Percentiles rank a stretch among this genome's conserved stretches.
Evolutionary conservation across 2,113 vertebrate species (phyloP).

Genomic region (Burhinus bistriatus): DNA sequence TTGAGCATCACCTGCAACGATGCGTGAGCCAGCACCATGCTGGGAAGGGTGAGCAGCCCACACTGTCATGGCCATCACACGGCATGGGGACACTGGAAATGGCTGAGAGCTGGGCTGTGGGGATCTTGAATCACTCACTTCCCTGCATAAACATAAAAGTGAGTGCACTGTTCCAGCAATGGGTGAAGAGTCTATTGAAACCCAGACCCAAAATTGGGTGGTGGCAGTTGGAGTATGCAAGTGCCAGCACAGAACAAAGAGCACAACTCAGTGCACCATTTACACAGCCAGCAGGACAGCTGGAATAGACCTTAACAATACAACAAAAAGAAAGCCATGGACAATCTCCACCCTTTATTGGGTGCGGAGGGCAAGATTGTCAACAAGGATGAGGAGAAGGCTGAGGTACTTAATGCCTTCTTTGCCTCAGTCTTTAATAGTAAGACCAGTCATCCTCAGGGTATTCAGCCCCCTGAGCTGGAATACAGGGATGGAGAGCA

Average conservation of each 20-base stretch:
- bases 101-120: background rate
- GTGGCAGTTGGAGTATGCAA: background rate
- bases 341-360: no score
- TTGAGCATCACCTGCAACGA: background rate
- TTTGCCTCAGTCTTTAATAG: no score
- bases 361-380: no score
- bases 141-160: background rate
- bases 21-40: background rate
- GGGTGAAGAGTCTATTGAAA: background rate
- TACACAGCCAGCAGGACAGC: no score
- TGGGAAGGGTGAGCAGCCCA: background rate
- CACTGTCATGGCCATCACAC: no score
- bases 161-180: background rate
- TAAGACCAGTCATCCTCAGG: no score
- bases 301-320: background rate
- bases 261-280: background rate
- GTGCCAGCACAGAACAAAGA: background rate
- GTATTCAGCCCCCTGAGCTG: no score
- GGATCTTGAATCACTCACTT: background rate
- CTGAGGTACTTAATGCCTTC: no score
- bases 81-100: background rate
- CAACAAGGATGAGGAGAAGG: no score
- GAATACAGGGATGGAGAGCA: no score
- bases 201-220: background rate
- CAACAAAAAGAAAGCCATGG: no score